These are phyloP conservation scores for Pristiophorus japonicus DNA, from an alignment of 2,113 vertebrate genomes.

Conservation along the genomic window DNA sequence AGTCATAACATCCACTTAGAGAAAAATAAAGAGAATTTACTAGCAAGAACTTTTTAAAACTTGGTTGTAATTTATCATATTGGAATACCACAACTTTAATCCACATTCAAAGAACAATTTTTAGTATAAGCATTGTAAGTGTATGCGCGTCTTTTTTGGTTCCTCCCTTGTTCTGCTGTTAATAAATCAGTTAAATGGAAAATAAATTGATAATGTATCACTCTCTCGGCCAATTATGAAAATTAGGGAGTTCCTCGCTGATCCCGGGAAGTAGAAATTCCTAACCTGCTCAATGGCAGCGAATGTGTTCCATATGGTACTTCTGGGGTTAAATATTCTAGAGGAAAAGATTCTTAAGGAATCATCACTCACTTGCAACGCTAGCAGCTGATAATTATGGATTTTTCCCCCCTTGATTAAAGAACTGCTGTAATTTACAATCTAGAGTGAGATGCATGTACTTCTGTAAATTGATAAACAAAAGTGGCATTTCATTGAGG, in stretches of 20 bases:
- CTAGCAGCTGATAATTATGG: background rate
- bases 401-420: background rate
- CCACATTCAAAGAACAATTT: background rate
- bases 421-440: background rate
- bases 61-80: background rate
- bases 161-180: background rate
- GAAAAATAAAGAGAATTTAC: background rate
- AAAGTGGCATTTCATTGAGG: too few species aligned
- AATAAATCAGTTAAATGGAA: background rate
- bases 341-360: background rate
- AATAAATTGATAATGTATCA: background rate
- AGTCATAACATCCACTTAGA: background rate
- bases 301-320: background rate
- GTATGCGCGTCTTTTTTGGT: background rate
- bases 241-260: background rate
- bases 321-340: background rate
- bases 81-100: background rate
- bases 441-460: background rate
- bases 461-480: background rate
- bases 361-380: background rate
- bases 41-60: background rate
- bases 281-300: background rate
- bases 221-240: background rate
- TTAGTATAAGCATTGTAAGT: background rate
- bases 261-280: background rate